Conservation (phyloP, 2,797 vertebrate species). For the Decapterus maruadsi region DNA sequence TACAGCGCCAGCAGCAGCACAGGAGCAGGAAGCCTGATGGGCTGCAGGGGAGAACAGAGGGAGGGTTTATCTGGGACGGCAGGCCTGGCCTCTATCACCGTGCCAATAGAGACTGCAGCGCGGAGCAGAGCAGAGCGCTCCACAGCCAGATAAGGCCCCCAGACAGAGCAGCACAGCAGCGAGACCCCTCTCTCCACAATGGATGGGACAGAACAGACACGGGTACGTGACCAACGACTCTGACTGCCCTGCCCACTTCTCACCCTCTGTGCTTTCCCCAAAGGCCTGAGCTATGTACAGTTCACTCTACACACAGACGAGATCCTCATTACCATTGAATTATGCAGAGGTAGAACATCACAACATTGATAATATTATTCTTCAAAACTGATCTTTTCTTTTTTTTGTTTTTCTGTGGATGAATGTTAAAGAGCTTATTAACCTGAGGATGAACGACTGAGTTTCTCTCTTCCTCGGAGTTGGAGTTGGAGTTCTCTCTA, state of each 20-base stretch:
- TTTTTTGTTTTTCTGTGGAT: not conserved
- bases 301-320: slow-evolving; percentile 4
- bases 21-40: slow-evolving; percentile 67
- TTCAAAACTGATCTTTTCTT: not conserved
- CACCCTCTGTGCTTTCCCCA: slow-evolving; percentile 15
- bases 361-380: slow-evolving; percentile 15
- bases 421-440: not conserved
- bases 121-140: slow-evolving; percentile 51
- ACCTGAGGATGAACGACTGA: not conserved
- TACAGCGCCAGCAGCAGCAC: slow-evolving; percentile 60
- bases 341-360: slow-evolving; percentile 1
- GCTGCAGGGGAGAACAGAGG: slow-evolving; percentile 69
- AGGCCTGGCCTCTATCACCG: slow-evolving; percentile 79
- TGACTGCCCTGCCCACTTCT: slow-evolving; percentile 11
- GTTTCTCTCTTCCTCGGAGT: not conserved
- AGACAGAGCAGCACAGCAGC: slow-evolving; percentile 61
- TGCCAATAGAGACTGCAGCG: slow-evolving; percentile 76
- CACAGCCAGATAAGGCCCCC: slow-evolving; percentile 77
- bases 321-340: slow-evolving; percentile 30
- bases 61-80: slow-evolving; percentile 83
- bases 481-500: not conserved
- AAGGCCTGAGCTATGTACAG: slow-evolving; percentile 14
- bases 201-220: slow-evolving; percentile 45
- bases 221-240: slow-evolving; percentile 46
- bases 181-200: slow-evolving; percentile 66